These are phyloP conservation scores for Sarcophaga bullata DNA, from an alignment of 1,140 invertebrate species.

Conservation along the genomic window DNA sequence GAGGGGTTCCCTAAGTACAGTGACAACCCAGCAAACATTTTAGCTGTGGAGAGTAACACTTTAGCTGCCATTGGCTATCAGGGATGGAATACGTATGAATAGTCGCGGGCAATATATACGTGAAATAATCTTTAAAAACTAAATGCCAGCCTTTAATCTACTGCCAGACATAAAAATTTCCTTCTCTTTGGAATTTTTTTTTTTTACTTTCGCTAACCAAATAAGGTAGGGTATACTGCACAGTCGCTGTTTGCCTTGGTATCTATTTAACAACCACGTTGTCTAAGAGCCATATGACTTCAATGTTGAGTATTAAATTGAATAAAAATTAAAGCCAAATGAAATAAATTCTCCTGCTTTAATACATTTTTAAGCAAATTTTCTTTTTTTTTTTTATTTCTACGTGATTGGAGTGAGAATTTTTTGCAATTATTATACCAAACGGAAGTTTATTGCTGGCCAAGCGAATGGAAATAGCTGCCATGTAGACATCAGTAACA, in stretches of 20 bases:
- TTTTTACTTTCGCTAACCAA: not conserved
- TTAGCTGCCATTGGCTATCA: too few species aligned
- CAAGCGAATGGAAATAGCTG: not conserved
- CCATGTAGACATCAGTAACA: not conserved
- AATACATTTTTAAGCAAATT: conserved; percentile 27
- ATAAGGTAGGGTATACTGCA: too few species aligned
- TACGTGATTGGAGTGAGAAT: not conserved
- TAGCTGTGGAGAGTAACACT: too few species aligned
- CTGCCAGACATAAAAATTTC: not conserved
- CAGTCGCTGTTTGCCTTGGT: too few species aligned
- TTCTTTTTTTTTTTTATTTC: not conserved
- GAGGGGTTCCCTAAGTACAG: too few species aligned
- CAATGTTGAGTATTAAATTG: not conserved
- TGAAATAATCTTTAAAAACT: too few species aligned
- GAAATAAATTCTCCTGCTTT: conserved; percentile 4
- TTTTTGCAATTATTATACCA: not conserved
- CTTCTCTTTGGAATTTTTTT: not conserved
- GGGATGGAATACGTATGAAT: too few species aligned
- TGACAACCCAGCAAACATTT: too few species aligned
- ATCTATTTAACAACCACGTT: not conserved
- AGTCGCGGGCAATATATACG: too few species aligned
- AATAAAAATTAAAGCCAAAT: conserved; percentile 10
- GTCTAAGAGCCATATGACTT: not conserved
- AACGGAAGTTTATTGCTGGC: not conserved
- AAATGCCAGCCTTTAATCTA: too few species aligned